A percentile compares a stretch with the other conserved stretches of the same genome.
Evolutionary conservation across 2,113 vertebrate genomes (phyloP).

Genomic region (Mesembrinibis cayennensis): DNA sequence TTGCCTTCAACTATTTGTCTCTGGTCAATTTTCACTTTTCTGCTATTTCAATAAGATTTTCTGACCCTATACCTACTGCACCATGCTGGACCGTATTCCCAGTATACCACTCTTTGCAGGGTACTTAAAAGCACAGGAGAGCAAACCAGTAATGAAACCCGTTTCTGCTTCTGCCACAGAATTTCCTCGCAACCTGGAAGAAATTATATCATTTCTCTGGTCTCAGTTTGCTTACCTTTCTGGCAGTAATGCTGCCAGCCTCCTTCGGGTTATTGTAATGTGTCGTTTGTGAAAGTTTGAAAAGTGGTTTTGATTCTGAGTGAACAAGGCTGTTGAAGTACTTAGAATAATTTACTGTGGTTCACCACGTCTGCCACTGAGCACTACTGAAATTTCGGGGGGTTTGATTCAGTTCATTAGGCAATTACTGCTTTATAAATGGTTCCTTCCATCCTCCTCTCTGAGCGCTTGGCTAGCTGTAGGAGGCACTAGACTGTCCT

Average conservation of each 20-base stretch:
- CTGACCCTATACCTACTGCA: fast-evolving
- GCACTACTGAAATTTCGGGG: background rate
- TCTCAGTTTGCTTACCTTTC: background rate
- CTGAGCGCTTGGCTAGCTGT: background rate
- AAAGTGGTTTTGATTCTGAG: background rate
- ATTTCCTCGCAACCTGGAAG: background rate
- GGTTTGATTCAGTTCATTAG: background rate
- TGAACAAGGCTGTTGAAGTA: background rate
- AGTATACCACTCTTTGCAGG: background rate
- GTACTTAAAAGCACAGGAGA: background rate
- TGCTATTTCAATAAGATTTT: background rate
- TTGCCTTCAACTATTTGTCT: background rate
- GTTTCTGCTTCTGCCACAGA: background rate
- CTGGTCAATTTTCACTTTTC: background rate
- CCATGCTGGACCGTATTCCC: background rate
- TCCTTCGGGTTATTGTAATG: background rate
- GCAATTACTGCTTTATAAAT: background rate
- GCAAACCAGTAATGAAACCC: background rate
- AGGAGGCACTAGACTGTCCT: background rate
- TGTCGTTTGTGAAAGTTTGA: background rate
- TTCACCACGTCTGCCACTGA: background rate
- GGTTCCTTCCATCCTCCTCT: background rate
- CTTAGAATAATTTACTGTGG: background rate
- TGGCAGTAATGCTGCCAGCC: background rate
- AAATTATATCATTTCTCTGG: background rate